phyloP scores from a whole-genome alignment of 1,140 invertebrate genomes.

The Pachypeltis micranthus region DNA sequence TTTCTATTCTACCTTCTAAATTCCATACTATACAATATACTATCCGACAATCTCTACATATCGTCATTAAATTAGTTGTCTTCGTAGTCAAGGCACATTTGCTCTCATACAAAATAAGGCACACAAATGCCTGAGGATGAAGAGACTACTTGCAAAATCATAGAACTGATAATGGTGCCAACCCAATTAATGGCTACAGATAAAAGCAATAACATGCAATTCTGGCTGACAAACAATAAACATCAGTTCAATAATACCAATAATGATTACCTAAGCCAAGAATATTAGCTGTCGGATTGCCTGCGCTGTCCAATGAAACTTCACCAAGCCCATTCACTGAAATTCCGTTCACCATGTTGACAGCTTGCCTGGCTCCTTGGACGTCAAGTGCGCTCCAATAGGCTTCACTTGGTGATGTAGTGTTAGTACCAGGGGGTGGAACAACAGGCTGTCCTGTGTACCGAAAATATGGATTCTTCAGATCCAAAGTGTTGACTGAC shows the following conservation, averaged over 20 bases:
- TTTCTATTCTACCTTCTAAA: no score
- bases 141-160: no score
- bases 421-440: constrained; percentile 78
- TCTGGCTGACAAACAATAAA: no score
- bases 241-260: background rate
- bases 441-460: constrained; percentile 78
- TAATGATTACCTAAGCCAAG: constrained; percentile 22
- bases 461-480: constrained; percentile 98
- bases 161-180: no score
- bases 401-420: constrained; percentile 78
- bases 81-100: no score
- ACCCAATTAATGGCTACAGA: no score
- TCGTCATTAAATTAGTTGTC: no score
- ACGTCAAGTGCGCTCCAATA: constrained; percentile 79
- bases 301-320: constrained; percentile 47
- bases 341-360: constrained; percentile 69
- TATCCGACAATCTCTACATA: no score
- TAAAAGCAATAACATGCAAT: no score
- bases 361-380: constrained; percentile 53
- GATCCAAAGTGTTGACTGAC: constrained; percentile 83
- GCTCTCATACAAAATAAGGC: no score
- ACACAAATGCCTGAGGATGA: no score
- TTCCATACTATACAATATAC: no score
- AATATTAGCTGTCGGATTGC: constrained; percentile 21
- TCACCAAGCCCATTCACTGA: constrained; percentile 63